These are phyloP conservation scores for Bilobella aurantiaca DNA, from an alignment of 1,140 invertebrate species.

Conservation along the genomic window DNA sequence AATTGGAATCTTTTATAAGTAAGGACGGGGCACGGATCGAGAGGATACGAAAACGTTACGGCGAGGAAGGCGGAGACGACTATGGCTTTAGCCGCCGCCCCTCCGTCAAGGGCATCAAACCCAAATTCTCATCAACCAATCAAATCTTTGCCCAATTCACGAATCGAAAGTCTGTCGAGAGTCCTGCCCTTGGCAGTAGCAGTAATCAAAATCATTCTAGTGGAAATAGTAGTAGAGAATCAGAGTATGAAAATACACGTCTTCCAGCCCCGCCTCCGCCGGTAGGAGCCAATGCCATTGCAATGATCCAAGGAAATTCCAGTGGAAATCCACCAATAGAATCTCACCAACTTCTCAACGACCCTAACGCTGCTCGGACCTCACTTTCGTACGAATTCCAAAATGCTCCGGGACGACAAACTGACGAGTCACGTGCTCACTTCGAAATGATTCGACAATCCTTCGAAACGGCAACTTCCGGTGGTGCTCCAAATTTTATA, in stretches of 20 bases:
- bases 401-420: conserved; percentile 29
- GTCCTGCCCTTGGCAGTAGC: conserved; percentile 8
- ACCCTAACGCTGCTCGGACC: conserved; percentile 5
- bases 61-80: conserved; percentile 30
- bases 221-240: conserved; percentile 12
- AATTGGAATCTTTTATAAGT: conserved; percentile 29
- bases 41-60: conserved; percentile 28
- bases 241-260: conserved; percentile 31
- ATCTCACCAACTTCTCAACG: neutral
- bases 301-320: neutral
- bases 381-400: conserved; percentile 30
- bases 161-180: conserved; percentile 19
- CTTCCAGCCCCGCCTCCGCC: neutral
- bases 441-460: conserved; percentile 35
- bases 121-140: conserved; percentile 34
- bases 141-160: conserved; percentile 35
- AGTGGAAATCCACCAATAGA: neutral
- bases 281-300: neutral
- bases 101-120: conserved; percentile 35
- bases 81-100: conserved; percentile 34
- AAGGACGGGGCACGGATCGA: conserved; percentile 31
- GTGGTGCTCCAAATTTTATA: conserved; percentile 1
- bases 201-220: neutral
- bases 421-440: conserved; percentile 29
- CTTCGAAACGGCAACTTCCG: conserved; percentile 27